Conservation (phyloP, 1,140 invertebrate genomes). For the Lucilia cuprina region DNA sequence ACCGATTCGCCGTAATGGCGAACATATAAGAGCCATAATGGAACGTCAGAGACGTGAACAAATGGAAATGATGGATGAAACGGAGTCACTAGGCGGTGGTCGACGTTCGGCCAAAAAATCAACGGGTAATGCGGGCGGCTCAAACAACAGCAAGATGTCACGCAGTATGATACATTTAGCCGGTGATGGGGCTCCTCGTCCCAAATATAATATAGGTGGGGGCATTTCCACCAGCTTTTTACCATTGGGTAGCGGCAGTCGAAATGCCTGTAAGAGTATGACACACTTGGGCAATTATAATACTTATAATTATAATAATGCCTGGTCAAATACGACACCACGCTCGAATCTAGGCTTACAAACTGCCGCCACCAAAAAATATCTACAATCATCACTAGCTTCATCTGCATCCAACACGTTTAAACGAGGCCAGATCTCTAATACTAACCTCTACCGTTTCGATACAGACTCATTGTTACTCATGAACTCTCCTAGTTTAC, state of each 20-base stretch:
- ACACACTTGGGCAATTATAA: conserved; percentile 45
- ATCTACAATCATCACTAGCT: conserved; percentile 62
- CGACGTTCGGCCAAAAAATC: conserved; percentile 44
- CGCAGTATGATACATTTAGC: conserved; percentile 75
- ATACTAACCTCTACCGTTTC: conserved; percentile 58
- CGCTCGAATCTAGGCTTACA: conserved; percentile 60
- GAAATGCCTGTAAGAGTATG: conserved; percentile 61
- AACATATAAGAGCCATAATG: conserved; percentile 58
- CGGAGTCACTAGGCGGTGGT: conserved; percentile 51
- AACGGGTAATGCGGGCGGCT: conserved; percentile 40
- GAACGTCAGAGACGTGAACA: conserved; percentile 55
- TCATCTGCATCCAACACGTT: conserved; percentile 54
- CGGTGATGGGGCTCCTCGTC: conserved; percentile 48
- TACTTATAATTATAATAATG: conserved; percentile 23
- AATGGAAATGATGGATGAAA: conserved; percentile 59
- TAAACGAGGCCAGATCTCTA: conserved; percentile 60
- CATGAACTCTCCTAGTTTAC: conserved; percentile 61
- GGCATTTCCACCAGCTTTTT: conserved; percentile 57
- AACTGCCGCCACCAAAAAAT: conserved; percentile 61
- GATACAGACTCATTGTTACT: conserved; percentile 63
- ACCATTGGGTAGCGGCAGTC: conserved; percentile 47
- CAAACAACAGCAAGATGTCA: conserved; percentile 63
- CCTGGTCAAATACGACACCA: conserved; percentile 44
- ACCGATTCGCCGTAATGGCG: conserved; percentile 70
- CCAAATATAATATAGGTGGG: conserved; percentile 45